Evolutionary conservation across 2,797 vertebrate genomes (phyloP).

Genomic region (Trematomus bernacchii): DNA sequence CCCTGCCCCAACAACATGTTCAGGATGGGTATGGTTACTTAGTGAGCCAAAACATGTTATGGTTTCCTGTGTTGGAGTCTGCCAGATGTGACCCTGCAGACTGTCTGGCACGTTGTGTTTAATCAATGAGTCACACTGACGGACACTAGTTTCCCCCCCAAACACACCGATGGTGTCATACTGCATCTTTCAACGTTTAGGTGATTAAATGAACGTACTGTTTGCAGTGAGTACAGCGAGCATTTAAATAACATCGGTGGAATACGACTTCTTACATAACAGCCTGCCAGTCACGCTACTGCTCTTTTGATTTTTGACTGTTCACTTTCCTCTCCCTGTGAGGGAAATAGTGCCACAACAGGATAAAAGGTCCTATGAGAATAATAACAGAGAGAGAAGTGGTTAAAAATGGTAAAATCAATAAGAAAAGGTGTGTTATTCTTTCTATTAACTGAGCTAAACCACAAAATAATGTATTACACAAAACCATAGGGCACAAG

Average conservation of each 20-base stretch:
- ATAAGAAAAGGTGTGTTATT: background rate
- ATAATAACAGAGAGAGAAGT: background rate
- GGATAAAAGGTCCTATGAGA: background rate
- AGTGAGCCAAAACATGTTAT: constrained; percentile 35
- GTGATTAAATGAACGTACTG: background rate
- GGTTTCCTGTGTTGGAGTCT: background rate
- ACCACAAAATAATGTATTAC: background rate
- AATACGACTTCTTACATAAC: constrained; percentile 28
- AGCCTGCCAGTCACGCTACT: background rate
- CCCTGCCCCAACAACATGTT: constrained; percentile 42
- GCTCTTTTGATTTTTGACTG: background rate
- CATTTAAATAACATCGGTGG: constrained; percentile 15
- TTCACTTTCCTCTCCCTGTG: background rate
- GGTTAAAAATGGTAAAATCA: background rate
- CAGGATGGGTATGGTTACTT: background rate
- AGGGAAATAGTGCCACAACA: background rate
- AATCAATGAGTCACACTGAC: constrained; percentile 35
- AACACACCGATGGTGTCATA: background rate
- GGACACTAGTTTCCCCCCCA: background rate
- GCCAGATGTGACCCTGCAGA: background rate
- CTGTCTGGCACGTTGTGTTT: constrained; percentile 1
- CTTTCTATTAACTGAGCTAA: background rate
- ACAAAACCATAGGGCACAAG: background rate
- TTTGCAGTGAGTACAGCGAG: background rate
- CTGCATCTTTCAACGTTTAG: too few relatives aligned